Conservation (phyloP, 2,888 invertebrate species). For the Harpalus rubripes region DNA sequence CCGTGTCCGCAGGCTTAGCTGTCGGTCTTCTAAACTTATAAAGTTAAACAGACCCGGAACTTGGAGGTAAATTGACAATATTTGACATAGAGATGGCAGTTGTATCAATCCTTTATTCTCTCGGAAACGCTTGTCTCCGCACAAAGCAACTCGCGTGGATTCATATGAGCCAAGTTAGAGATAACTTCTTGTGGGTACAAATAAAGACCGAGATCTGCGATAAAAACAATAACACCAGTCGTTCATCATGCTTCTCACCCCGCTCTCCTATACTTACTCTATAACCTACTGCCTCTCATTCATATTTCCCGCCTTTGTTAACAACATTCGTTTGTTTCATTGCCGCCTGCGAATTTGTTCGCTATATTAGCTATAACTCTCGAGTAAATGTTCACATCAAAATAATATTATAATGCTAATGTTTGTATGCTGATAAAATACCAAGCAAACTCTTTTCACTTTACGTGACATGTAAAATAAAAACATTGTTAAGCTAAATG, state of each 20-base stretch:
- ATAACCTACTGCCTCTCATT: slow-evolving; percentile 4
- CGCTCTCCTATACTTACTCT: slow-evolving; percentile 12
- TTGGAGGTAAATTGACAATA: slow-evolving; percentile 67
- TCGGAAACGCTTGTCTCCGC: slow-evolving; percentile 39
- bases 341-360: slow-evolving; percentile 30
- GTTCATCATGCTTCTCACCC: slow-evolving; percentile 45
- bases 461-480: too few relatives aligned
- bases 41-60: slow-evolving; percentile 67
- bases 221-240: slow-evolving; percentile 64
- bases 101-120: slow-evolving; percentile 67
- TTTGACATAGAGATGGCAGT: slow-evolving; percentile 67
- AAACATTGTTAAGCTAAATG: too few relatives aligned
- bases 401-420: too few relatives aligned
- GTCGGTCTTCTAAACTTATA: slow-evolving; percentile 65
- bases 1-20: slow-evolving; percentile 66
- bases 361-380: slow-evolving; percentile 23
- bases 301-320: slow-evolving; percentile 34
- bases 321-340: slow-evolving; percentile 1
- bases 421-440: too few relatives aligned
- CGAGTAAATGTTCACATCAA: too few relatives aligned
- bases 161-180: slow-evolving; percentile 60
- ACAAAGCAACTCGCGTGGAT: slow-evolving; percentile 55
- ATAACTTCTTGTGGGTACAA: slow-evolving; percentile 66
- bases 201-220: slow-evolving; percentile 56
- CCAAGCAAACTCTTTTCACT: too few relatives aligned